phyloP scores from a whole-genome alignment of 2,113 vertebrate species.

The Eclectus roratus region DNA sequence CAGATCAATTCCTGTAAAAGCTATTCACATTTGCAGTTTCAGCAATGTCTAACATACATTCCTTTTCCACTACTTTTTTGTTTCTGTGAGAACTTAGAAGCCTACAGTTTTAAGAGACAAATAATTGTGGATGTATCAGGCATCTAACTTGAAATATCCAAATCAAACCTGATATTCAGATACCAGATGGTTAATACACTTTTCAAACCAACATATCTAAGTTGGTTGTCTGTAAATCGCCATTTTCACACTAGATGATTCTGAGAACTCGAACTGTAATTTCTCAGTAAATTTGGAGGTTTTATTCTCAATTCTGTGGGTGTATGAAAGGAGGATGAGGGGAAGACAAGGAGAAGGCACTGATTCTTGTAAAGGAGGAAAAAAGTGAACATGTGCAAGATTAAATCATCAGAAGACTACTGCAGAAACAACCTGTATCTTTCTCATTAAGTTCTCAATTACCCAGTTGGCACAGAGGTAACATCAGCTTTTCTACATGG shows the following conservation, averaged over 20 bases:
- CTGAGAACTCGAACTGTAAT: neutral
- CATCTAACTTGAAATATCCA: neutral
- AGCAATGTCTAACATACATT: neutral
- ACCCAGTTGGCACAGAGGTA: neutral
- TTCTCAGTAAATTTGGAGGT: neutral
- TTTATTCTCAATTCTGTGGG: neutral
- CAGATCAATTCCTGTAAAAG: neutral
- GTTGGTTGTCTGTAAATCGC: neutral
- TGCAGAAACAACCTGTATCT: neutral
- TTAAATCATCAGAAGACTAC: neutral
- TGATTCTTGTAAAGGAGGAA: neutral
- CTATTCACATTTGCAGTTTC: neutral
- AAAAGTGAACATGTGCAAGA: neutral
- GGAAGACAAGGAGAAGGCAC: neutral
- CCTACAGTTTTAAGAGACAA: neutral
- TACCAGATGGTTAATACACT: neutral
- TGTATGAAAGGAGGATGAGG: neutral
- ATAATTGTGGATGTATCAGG: neutral
- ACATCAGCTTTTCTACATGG: neutral
- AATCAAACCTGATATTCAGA: neutral
- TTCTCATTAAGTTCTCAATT: neutral
- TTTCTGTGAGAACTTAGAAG: neutral
- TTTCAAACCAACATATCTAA: neutral
- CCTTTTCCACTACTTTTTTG: neutral
- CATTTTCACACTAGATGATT: neutral